These are phyloP conservation scores for Dasypus novemcinctus DNA, from an alignment of 2,113 vertebrate genomes.

Conservation along the genomic window DNA sequence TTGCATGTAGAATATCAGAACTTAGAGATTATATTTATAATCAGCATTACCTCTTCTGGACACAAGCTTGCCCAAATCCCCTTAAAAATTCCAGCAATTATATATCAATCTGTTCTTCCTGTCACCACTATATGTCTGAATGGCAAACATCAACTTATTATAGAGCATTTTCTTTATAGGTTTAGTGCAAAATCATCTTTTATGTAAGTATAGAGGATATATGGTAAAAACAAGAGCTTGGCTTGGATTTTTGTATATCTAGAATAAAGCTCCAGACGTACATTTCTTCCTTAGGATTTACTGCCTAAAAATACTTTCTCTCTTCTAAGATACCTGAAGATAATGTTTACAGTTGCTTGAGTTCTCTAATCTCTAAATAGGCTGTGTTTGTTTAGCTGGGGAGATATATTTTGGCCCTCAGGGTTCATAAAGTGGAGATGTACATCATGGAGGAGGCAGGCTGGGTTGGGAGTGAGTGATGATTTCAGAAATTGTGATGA, in stretches of 20 bases:
- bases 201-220: background rate
- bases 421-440: background rate
- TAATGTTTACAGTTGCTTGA: conserved; percentile 10
- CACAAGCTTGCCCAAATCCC: background rate
- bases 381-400: conserved; percentile 50
- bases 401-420: conserved; percentile 44
- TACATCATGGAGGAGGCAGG: background rate
- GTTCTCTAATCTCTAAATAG: conserved; percentile 34
- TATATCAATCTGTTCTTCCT: background rate
- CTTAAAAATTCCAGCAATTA: conserved; percentile 13
- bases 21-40: background rate
- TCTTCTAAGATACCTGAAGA: conserved; percentile 31
- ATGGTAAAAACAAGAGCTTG: background rate
- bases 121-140: background rate
- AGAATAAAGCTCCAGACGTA: conserved; percentile 21
- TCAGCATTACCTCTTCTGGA: background rate
- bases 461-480: background rate
- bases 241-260: conserved; percentile 20
- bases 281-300: conserved; percentile 36
- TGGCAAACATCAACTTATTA: background rate
- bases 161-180: background rate
- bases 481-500: background rate
- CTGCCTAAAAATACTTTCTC: conserved; percentile 9
- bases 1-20: background rate
- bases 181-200: background rate